Base-by-base conservation (phyloP, 2,888 invertebrate genomes). In the Dynastes grantii region DNA sequence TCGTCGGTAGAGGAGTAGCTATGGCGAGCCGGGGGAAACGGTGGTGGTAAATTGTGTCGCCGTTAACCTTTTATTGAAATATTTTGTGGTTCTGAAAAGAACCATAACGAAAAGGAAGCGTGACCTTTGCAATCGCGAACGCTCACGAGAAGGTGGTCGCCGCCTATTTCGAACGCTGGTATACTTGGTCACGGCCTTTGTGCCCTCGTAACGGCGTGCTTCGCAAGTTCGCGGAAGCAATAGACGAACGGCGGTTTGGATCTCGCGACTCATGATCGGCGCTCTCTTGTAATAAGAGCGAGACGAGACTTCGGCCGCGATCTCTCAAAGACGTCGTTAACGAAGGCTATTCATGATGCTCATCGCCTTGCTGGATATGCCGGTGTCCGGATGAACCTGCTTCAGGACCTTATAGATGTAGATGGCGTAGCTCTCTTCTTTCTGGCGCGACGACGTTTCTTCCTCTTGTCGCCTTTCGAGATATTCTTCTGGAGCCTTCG, bases 251-350 rank as follows among this genome's bases (percentile, higher is more conserved):
- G 94, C 94, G 0, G 93, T 92, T 84, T 94, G 93, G 11, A 95
- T 91, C 82, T 95, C 95, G 76, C 93, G 89, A 80, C 92, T 92
- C 0, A 92, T 91, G 85, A 95, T 90, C 0, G 94, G 95, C 0
- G 90, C 92, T 64, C 91, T 90, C 86, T 93, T 93, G 81, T 91
- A 91, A 85, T 93, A 92, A 9, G 91, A 0, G 92, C 92, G 78
- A 95, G 85, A 73, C 92, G 91, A 0, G 92, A 91, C 0, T 85
- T 95, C 93, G 0, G 90, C 88, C 0, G 94, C 94, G 64, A 95
- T 92, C 63, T 91, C 85, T 95, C 94, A 84, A 95, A 90, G 84
- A 94, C 92, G 83, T 95, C 95, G 82, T 92, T 93, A 0, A 95
- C 93, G 81, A 95, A 95, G 0, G 83, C 92, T 92, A 71, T 81